A percentile compares a stretch with the other conserved stretches of the same genome.
phyloP scores from a whole-genome alignment of 2,888 invertebrate genomes.

The Ligdia adustata region DNA sequence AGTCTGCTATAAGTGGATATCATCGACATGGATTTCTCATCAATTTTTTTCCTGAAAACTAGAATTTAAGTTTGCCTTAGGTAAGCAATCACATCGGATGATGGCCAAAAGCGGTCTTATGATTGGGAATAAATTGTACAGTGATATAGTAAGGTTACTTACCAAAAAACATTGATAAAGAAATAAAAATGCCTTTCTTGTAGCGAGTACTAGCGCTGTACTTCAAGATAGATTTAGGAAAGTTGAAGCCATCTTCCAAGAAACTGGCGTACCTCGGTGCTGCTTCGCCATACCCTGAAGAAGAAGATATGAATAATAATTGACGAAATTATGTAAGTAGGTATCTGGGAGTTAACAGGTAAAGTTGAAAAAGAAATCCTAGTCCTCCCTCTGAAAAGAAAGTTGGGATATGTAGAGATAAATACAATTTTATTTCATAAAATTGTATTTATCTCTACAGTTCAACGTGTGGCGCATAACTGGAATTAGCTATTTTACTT shows the following conservation, averaged over 20 bases:
- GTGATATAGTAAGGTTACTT: slow-evolving; percentile 15
- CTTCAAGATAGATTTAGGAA: slow-evolving; percentile 27
- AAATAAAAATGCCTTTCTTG: slow-evolving; percentile 48
- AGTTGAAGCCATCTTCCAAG: slow-evolving; percentile 25
- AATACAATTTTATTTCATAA: no score
- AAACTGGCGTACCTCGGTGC: slow-evolving; percentile 43
- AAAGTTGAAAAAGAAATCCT: neutral
- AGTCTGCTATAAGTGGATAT: no score
- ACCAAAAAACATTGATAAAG: slow-evolving; percentile 57
- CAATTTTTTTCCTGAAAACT: no score
- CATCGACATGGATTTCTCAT: no score
- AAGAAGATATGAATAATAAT: neutral
- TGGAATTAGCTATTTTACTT: no score
- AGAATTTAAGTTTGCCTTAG: no score
- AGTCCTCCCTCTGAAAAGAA: no score
- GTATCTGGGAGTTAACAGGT: neutral
- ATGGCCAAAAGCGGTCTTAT: neutral
- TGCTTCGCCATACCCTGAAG: slow-evolving; percentile 44
- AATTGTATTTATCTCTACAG: no score
- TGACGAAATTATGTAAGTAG: neutral
- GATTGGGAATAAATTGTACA: neutral
- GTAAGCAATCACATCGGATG: neutral
- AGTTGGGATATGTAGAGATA: no score
- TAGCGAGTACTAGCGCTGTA: slow-evolving; percentile 39
- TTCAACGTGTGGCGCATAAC: no score